phyloP scores from a whole-genome alignment of 2,888 invertebrate genomes.

The Falcaria lacertinaria region DNA sequence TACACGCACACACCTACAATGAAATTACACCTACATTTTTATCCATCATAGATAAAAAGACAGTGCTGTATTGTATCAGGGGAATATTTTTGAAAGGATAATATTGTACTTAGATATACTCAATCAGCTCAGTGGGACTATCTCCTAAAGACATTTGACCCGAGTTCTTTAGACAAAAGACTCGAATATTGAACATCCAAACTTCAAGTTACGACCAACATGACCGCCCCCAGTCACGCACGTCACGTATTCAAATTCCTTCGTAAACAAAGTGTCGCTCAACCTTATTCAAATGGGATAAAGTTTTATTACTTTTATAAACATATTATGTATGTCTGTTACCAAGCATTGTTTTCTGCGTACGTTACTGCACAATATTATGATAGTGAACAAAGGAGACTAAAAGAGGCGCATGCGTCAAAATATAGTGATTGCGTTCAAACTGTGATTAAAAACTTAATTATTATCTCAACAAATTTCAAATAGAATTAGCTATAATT shows the following conservation, averaged over 20 bases:
- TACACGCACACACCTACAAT: too few species aligned
- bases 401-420: not conserved
- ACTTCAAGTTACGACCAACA: too few species aligned
- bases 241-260: not conserved
- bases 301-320: not conserved
- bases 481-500: not conserved
- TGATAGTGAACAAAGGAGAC: not conserved
- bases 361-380: not conserved
- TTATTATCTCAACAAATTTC: not conserved
- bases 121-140: too few species aligned
- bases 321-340: not conserved
- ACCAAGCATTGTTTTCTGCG: not conserved
- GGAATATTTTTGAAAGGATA: too few species aligned
- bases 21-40: too few species aligned
- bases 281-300: not conserved
- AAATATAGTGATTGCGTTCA: too few species aligned
- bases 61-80: too few species aligned
- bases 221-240: not conserved
- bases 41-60: too few species aligned
- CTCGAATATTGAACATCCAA: too few species aligned
- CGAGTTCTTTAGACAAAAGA: too few species aligned
- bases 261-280: not conserved
- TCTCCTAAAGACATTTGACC: too few species aligned
- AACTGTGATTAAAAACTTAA: not conserved
- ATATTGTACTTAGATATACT: too few species aligned